phyloP scores from a whole-genome alignment of 2,797 vertebrate species.

The Premnoplex brunnescens region DNA sequence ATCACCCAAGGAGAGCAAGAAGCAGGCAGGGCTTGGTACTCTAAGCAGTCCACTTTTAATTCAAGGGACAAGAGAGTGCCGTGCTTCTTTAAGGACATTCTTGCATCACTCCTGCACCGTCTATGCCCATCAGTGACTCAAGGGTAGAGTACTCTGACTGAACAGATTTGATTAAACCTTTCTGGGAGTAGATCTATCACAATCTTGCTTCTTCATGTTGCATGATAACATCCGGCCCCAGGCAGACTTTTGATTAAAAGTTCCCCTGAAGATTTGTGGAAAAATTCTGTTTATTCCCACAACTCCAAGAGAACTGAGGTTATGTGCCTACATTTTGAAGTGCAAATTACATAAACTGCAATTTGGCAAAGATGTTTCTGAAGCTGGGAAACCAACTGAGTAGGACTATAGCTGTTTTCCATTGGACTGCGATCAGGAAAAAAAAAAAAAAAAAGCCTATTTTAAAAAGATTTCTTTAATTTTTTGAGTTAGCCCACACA shows the following conservation, averaged over 20 bases:
- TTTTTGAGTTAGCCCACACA: not conserved
- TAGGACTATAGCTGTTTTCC: not conserved
- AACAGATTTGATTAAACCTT: slow-evolving; percentile 64
- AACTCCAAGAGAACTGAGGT: slow-evolving; percentile 43
- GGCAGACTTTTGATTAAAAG: slow-evolving; percentile 66
- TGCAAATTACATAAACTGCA: slow-evolving; percentile 54
- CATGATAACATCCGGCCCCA: slow-evolving; percentile 57
- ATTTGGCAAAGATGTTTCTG: slow-evolving; percentile 20
- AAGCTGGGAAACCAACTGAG: not conserved
- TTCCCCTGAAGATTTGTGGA: slow-evolving; percentile 53
- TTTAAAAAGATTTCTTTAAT: not conserved
- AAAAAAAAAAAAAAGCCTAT: not conserved
- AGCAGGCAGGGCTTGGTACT: not conserved
- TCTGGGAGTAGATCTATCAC: slow-evolving; percentile 57
- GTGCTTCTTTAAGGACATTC: not conserved
- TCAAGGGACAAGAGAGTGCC: not conserved
- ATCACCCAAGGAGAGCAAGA: not conserved
- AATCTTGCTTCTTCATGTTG: slow-evolving; percentile 61
- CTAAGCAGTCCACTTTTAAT: rapidly evolving
- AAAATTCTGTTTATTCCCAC: slow-evolving; percentile 70
- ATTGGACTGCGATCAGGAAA: not conserved
- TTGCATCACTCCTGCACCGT: slow-evolving; percentile 21
- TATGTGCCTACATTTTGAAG: slow-evolving; percentile 61
- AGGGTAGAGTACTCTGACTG: slow-evolving; percentile 15
- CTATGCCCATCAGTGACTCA: slow-evolving; percentile 59